These are phyloP conservation scores for Tinamus major DNA, from an alignment of 2,797 vertebrate genomes.

Conservation along the genomic window DNA sequence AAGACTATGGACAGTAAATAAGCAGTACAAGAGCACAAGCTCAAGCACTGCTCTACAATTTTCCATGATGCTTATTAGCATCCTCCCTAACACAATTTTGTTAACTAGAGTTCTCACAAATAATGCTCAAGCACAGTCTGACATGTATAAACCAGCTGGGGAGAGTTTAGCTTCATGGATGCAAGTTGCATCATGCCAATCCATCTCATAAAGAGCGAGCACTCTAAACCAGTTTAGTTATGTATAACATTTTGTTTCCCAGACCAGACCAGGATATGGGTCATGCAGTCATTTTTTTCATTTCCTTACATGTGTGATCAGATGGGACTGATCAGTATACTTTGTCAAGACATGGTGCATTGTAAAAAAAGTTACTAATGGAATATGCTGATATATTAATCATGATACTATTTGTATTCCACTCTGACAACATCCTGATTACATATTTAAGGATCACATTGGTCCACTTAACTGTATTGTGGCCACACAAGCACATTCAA, in stretches of 20 bases:
- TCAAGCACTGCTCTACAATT: not conserved
- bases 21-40: not conserved
- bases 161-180: not conserved
- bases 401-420: not conserved
- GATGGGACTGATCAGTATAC: not conserved
- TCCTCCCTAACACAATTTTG: not conserved
- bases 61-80: not conserved
- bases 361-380: not conserved
- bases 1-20: not conserved
- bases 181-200: not conserved
- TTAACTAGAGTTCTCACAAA: not conserved
- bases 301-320: not conserved
- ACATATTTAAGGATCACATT: not conserved
- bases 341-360: not conserved
- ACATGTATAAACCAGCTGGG: not conserved
- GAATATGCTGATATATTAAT: not conserved
- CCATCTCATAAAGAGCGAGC: not conserved
- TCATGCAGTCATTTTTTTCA: not conserved
- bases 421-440: not conserved
- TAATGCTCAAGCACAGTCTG: not conserved
- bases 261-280: not conserved
- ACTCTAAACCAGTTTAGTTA: not conserved
- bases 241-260: not conserved
- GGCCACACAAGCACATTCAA: fast-evolving
- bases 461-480: not conserved